Percentiles rank a stretch among this genome's conserved stretches.
These are phyloP conservation scores for Pollicipes pollicipes DNA, from an alignment of 1,140 invertebrate species.

Conservation along the genomic window DNA sequence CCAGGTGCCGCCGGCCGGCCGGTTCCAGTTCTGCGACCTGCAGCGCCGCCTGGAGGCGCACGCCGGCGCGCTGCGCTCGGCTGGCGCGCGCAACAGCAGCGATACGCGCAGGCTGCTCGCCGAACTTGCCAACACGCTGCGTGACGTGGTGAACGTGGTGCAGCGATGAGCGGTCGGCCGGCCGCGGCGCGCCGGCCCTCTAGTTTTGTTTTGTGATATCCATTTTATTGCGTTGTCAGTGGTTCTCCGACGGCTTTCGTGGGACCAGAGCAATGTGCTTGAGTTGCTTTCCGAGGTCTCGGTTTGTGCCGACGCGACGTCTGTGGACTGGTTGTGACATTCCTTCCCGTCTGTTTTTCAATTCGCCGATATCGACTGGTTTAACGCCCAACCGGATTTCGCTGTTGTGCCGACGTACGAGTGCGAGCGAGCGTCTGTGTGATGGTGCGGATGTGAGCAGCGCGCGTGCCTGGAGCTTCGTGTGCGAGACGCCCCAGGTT, in stretches of 20 bases:
- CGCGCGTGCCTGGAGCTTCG: too few relatives aligned
- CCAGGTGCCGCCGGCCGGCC: conserved; percentile 58
- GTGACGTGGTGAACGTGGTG: not conserved
- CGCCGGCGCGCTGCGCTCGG: conserved; percentile 50
- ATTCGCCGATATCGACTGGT: not conserved
- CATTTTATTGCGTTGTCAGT: not conserved
- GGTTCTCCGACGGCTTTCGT: not conserved
- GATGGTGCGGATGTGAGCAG: too few relatives aligned
- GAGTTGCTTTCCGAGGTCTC: too few relatives aligned
- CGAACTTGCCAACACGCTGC: not conserved
- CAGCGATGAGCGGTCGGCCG: not conserved
- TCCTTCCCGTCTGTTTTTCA: not conserved
- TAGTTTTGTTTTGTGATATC: not conserved
- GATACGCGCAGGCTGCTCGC: not conserved
- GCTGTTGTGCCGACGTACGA: not conserved
- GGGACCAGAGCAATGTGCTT: too few relatives aligned
- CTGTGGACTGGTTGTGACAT: not conserved
- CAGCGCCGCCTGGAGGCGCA: conserved; percentile 60
- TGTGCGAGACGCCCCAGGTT: not conserved
- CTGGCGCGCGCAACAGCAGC: conserved; percentile 29
- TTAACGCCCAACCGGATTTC: not conserved
- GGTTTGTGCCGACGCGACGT: not conserved
- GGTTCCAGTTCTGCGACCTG: conserved; percentile 74
- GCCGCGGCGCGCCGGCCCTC: too few relatives aligned
- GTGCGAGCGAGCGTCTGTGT: too few relatives aligned